Evolutionary conservation across 35 echinoderm and acorn worm genomes (phyloP).

Genomic region (Holothuria glaberrima): DNA sequence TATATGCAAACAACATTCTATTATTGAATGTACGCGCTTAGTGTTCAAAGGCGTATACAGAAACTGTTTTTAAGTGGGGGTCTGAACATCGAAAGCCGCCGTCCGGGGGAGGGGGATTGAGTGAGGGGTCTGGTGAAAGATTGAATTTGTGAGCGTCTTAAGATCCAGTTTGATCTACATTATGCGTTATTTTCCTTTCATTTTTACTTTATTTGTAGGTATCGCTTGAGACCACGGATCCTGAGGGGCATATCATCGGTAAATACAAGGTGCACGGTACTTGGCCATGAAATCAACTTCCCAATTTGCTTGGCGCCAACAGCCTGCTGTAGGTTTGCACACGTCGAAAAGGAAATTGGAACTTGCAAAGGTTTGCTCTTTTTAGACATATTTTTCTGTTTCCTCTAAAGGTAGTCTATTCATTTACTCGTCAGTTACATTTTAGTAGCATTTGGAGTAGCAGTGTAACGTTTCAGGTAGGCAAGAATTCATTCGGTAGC

Average conservation of each 20-base stretch:
- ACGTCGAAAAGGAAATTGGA: slow-evolving; percentile 61
- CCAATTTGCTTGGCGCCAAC: slow-evolving; percentile 74
- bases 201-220: slow-evolving; percentile 50
- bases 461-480: too few species aligned
- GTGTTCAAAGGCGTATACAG: neutral
- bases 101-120: neutral
- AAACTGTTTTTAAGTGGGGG: too few species aligned
- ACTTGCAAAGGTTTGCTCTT: slow-evolving; percentile 54
- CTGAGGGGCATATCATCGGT: slow-evolving; percentile 50
- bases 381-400: neutral
- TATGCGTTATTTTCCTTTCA: too few species aligned
- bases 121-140: neutral
- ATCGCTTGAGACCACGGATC: slow-evolving; percentile 59
- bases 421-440: too few species aligned
- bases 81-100: too few species aligned
- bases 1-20: neutral
- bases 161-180: too few species aligned
- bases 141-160: too few species aligned
- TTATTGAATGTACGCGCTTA: neutral
- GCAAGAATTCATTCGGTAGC: too few species aligned
- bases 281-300: slow-evolving; percentile 57
- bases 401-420: too few species aligned
- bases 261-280: slow-evolving; percentile 37
- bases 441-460: too few species aligned
- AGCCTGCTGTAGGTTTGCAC: slow-evolving; percentile 48